These are phyloP conservation scores for Macrobrachium rosenbergii DNA, from an alignment of 1,140 invertebrate species.

Conservation along the genomic window DNA sequence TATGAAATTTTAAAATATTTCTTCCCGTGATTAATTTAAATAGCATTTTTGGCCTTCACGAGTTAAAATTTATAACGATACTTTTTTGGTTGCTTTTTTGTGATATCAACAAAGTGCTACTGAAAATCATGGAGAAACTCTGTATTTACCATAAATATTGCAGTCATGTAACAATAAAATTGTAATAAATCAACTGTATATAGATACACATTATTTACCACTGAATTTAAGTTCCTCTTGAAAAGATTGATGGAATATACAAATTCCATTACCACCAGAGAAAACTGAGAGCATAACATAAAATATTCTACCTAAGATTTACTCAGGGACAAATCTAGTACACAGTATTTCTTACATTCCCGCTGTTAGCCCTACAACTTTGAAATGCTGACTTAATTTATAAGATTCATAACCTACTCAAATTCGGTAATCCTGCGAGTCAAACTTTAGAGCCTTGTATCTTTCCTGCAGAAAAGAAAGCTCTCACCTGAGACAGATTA, in stretches of 20 bases:
- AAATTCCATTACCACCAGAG: background rate
- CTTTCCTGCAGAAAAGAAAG: too few species aligned
- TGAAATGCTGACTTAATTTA: too few species aligned
- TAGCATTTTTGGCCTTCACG: conserved; percentile 5
- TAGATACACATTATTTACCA: background rate
- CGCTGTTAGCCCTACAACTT: too few species aligned
- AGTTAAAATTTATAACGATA: conserved; percentile 23
- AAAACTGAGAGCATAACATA: too few species aligned
- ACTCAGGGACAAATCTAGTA: too few species aligned
- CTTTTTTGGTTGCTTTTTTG: background rate
- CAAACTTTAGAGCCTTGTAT: too few species aligned
- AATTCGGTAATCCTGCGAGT: too few species aligned
- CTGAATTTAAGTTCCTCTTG: background rate
- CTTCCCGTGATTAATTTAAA: background rate
- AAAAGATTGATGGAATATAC: background rate
- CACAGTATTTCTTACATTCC: too few species aligned
- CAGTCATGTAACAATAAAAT: conserved; percentile 26
- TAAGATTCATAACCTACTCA: too few species aligned
- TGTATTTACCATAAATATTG: conserved; percentile 13
- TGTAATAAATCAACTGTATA: background rate
- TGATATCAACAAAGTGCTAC: conserved; percentile 35
- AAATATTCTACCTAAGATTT: too few species aligned
- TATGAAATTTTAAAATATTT: too few species aligned
- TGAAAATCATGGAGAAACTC: conserved; percentile 1
- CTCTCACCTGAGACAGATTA: too few species aligned